Conservation (phyloP, 2,888 invertebrate genomes). For the Caenorhabditis sinica region DNA sequence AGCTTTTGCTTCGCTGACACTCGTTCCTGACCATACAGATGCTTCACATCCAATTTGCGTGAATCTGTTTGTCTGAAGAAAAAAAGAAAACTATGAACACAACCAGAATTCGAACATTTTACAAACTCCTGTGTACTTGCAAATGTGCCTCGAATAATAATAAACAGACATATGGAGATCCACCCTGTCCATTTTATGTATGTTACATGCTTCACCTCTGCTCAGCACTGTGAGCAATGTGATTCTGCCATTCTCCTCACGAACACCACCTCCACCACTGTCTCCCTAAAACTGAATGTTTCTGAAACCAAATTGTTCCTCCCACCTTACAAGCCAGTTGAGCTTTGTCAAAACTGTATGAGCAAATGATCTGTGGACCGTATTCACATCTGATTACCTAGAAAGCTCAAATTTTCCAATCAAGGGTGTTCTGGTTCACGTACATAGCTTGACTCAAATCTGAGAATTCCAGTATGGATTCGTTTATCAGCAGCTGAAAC, state of each 20-base stretch:
- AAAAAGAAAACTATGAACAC: neutral
- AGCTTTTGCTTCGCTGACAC: neutral
- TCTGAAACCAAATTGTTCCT: neutral
- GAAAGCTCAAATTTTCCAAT: neutral
- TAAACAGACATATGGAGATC: conserved; percentile 3
- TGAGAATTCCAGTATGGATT: conserved; percentile 29
- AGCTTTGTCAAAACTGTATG: neutral
- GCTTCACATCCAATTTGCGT: neutral
- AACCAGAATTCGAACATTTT: neutral
- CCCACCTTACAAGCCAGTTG: conserved; percentile 41
- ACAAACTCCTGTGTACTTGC: conserved; percentile 36
- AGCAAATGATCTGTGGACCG: conserved; percentile 3
- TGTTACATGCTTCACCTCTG: conserved; percentile 30
- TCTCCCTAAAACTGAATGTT: conserved; percentile 32
- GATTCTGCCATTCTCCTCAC: neutral
- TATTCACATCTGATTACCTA: conserved; percentile 7
- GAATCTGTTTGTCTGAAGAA: neutral
- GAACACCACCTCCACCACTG: conserved; percentile 37
- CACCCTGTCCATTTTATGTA: neutral
- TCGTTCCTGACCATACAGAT: conserved; percentile 4
- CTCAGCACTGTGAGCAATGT: conserved; percentile 34
- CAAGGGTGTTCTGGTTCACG: neutral
- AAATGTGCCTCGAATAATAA: conserved; percentile 3
- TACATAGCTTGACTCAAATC: conserved; percentile 3
- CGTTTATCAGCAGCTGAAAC: conserved; percentile 31